A percentile compares a stretch with the other conserved stretches of the same genome.
These are phyloP conservation scores for Merops nubicus DNA, from an alignment of 2,113 vertebrate genomes.

Conservation along the genomic window DNA sequence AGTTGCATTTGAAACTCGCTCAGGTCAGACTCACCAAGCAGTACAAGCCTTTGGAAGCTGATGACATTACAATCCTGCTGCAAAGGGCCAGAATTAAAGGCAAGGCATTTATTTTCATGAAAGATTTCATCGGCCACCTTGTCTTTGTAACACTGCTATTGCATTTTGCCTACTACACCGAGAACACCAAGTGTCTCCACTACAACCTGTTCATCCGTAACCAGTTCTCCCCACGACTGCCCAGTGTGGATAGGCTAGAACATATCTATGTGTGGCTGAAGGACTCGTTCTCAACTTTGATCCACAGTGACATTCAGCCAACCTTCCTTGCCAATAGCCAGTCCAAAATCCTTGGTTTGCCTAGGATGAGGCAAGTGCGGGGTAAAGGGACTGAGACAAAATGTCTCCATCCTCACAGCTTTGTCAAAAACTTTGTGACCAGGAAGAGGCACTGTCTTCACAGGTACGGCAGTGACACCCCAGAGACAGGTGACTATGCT, in stretches of 20 bases:
- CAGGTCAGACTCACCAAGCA: background rate
- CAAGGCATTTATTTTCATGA: slow-evolving; percentile 31
- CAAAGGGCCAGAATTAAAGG: slow-evolving; percentile 9
- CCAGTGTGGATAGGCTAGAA: background rate
- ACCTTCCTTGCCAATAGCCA: slow-evolving; percentile 31
- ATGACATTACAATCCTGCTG: slow-evolving; percentile 28
- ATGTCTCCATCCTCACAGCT: slow-evolving; percentile 20
- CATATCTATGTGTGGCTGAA: slow-evolving; percentile 59
- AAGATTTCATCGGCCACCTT: background rate
- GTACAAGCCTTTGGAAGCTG: slow-evolving; percentile 56
- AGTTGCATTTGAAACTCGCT: background rate
- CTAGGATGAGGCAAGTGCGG: slow-evolving; percentile 71
- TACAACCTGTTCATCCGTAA: slow-evolving; percentile 35
- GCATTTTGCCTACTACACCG: background rate
- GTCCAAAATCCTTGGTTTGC: slow-evolving; percentile 72
- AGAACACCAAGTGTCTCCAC: slow-evolving; percentile 17
- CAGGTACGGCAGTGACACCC: background rate
- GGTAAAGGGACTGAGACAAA: background rate
- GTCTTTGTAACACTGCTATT: slow-evolving; percentile 58
- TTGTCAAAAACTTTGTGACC: background rate
- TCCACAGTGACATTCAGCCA: slow-evolving; percentile 55
- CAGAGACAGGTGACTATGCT: slow-evolving; percentile 17
- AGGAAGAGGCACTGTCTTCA: slow-evolving; percentile 60
- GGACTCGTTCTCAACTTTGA: slow-evolving; percentile 40
- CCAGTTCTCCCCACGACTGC: slow-evolving; percentile 40